These are phyloP conservation scores for Epizoanthus fatuus DNA, from an alignment of 92 coral and sea anemone species.

Conservation along the genomic window DNA sequence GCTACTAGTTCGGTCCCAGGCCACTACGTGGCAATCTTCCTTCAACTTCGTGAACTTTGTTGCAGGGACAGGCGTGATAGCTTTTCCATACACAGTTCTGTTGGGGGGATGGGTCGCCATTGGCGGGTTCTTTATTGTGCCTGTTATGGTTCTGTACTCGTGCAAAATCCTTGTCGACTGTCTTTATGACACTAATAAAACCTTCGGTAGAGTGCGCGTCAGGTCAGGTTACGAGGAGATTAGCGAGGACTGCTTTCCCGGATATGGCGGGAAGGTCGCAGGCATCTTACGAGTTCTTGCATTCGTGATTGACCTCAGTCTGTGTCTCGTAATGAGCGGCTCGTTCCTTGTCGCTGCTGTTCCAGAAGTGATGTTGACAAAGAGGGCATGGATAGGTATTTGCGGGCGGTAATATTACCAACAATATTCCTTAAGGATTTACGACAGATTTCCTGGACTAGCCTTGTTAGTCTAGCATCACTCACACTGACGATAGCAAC, in stretches of 20 bases:
- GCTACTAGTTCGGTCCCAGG: not conserved
- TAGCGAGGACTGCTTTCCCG: not conserved
- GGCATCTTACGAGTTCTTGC: not conserved
- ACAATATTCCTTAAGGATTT: not conserved
- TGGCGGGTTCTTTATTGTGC: not conserved
- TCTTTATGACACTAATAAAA: not conserved
- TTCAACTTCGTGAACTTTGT: not conserved
- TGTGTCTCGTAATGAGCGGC: conserved; percentile 2
- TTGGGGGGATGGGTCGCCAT: not conserved
- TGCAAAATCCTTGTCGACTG: not conserved
- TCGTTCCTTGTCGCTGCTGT: not conserved
- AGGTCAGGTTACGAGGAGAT: not conserved
- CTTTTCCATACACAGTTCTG: not conserved
- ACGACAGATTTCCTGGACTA: not conserved
- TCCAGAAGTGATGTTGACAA: not conserved
- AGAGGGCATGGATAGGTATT: not conserved
- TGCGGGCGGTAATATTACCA: not conserved
- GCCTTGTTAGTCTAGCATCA: not conserved
- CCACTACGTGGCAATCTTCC: not conserved
- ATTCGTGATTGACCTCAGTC: not conserved
- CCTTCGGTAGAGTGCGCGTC: not conserved
- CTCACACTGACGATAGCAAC: not conserved
- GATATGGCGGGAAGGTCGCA: not conserved
- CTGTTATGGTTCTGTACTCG: not conserved
- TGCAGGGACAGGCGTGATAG: not conserved